Conservation (phyloP, 2,888 invertebrate species). For the Idaea aversata region DNA sequence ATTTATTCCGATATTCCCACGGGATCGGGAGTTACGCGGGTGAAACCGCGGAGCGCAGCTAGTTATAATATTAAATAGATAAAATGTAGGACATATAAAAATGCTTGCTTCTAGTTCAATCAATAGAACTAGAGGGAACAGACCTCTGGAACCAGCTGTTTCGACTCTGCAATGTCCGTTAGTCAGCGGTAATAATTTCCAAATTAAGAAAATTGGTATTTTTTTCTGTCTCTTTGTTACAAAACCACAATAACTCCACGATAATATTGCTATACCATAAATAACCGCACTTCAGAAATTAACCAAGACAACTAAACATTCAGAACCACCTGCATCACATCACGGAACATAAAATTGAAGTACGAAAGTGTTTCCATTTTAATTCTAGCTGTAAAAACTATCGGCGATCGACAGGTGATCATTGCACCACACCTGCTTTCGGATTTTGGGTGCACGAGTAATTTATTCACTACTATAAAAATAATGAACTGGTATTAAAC, state of each 20-base stretch:
- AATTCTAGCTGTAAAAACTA: not conserved
- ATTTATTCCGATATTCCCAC: too few species aligned
- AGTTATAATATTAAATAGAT: too few species aligned
- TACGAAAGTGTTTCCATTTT: not conserved
- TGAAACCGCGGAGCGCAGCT: too few species aligned
- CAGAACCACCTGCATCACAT: not conserved
- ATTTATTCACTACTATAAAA: not conserved
- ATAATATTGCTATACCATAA: not conserved
- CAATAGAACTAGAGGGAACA: too few species aligned
- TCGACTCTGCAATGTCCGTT: too few species aligned
- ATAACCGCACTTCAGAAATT: not conserved
- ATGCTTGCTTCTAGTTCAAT: too few species aligned
- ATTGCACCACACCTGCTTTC: not conserved
- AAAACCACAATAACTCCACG: not conserved
- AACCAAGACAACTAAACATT: not conserved
- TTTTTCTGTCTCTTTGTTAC: not conserved
- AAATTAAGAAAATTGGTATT: not conserved
- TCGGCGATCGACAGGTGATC: conserved; percentile 1
- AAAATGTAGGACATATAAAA: too few species aligned
- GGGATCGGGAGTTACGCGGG: too few species aligned
- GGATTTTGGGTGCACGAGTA: conserved; percentile 1
- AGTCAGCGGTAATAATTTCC: too few species aligned
- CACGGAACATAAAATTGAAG: not conserved
- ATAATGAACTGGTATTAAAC: not conserved
- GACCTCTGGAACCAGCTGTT: too few species aligned